These are phyloP conservation scores for Palythoa grandiflora DNA, from an alignment of 92 coral and sea anemone genomes.

Conservation along the genomic window DNA sequence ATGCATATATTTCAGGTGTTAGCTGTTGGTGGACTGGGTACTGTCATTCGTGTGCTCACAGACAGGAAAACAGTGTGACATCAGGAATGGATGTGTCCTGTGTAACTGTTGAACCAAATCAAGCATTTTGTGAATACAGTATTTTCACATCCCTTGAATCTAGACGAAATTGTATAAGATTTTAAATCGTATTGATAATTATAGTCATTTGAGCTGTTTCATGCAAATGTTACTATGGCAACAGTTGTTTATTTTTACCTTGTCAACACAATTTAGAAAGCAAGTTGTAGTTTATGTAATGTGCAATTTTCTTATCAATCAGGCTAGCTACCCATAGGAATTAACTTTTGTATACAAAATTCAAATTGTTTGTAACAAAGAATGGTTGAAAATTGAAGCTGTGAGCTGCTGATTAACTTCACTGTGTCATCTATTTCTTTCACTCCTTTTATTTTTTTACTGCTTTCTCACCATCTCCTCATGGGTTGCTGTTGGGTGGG, in stretches of 20 bases:
- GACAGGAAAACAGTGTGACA: slow-evolving; percentile 91
- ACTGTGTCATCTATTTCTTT: too few species aligned
- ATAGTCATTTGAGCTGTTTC: background rate
- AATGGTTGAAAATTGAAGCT: background rate
- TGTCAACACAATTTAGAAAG: too few species aligned
- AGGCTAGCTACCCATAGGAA: background rate
- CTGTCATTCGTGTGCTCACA: slow-evolving; percentile 90
- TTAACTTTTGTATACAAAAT: background rate
- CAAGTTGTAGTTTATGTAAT: background rate
- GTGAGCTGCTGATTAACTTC: too few species aligned
- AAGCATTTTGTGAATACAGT: background rate
- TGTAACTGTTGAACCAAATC: background rate
- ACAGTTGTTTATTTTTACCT: background rate
- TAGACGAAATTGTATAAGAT: slow-evolving; percentile 12
- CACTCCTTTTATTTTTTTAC: too few species aligned
- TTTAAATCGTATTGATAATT: background rate
- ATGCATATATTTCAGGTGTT: slow-evolving; percentile 70
- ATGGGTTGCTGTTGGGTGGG: too few species aligned
- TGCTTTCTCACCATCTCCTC: too few species aligned
- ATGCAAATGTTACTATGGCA: background rate
- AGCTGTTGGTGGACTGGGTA: slow-evolving; percentile 88
- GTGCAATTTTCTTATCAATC: background rate
- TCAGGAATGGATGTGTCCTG: background rate
- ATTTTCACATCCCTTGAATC: background rate
- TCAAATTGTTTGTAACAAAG: background rate